A percentile compares a stretch with the other conserved stretches of the same genome.
These are phyloP conservation scores for Corella eumyota DNA, from an alignment of 23 tunicate genomes.

Conservation along the genomic window DNA sequence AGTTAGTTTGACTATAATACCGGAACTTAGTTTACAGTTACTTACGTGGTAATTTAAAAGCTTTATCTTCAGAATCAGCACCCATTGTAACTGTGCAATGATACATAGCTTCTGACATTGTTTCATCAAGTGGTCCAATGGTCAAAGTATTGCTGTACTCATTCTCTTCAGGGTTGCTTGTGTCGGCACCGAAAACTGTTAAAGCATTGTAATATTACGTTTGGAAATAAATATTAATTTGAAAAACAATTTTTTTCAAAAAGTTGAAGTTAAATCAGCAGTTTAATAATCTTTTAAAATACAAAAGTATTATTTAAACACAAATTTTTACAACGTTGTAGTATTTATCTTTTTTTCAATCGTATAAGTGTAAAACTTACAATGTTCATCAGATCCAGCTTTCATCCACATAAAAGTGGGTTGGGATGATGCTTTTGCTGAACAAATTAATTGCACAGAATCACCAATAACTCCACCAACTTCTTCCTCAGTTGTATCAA, in stretches of 20 bases:
- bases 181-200: conserved; percentile 5
- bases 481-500: background rate
- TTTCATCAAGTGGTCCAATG: conserved; percentile 40
- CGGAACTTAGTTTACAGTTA: background rate
- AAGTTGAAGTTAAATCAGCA: too few relatives aligned
- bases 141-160: conserved; percentile 16
- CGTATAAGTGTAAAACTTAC: background rate
- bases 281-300: too few relatives aligned
- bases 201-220: background rate
- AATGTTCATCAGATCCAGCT: conserved; percentile 2
- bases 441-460: conserved; percentile 20
- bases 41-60: conserved; percentile 47
- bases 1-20: too few relatives aligned
- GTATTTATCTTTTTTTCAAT: too few relatives aligned
- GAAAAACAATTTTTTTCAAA: too few relatives aligned
- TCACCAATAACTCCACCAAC: conserved; percentile 6
- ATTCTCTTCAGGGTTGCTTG: background rate
- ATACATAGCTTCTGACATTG: conserved; percentile 21
- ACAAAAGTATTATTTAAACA: too few relatives aligned
- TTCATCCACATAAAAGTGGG: conserved; percentile 47
- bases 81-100: conserved; percentile 13
- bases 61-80: background rate
- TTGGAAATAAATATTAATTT: background rate
- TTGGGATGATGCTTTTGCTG: conserved; percentile 15
- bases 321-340: too few relatives aligned